These are phyloP conservation scores for Tonatia bakeri DNA, from an alignment of 2,113 vertebrate genomes.

Conservation along the genomic window DNA sequence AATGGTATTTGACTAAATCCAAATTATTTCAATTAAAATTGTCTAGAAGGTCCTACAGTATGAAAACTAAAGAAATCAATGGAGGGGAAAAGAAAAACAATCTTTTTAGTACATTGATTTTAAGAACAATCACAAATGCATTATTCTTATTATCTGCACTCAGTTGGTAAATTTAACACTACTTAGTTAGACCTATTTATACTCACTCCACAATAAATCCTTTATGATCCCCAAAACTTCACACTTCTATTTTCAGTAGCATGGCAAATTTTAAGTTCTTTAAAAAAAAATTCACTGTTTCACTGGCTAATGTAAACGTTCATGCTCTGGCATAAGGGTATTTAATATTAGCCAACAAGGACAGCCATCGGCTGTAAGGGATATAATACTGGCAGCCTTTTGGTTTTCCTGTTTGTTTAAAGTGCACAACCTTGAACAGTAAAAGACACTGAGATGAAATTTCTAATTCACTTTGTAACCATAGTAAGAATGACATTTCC, in stretches of 20 bases:
- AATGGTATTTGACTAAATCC: slow-evolving; percentile 34
- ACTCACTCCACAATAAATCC: not conserved
- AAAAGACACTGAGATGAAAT: slow-evolving; percentile 26
- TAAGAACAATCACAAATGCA: slow-evolving; percentile 34
- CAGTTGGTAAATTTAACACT: not conserved
- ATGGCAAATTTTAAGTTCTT: not conserved
- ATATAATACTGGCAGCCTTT: not conserved
- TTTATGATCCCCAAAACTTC: slow-evolving; percentile 7
- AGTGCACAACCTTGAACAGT: not conserved
- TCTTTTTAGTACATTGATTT: not conserved
- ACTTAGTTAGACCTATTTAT: not conserved
- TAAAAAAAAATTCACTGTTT: not conserved
- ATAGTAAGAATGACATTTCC: not conserved
- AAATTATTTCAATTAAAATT: slow-evolving; percentile 47
- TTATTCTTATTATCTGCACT: slow-evolving; percentile 35
- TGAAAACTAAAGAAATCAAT: slow-evolving; percentile 37
- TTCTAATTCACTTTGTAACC: slow-evolving; percentile 36
- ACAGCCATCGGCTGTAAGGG: not conserved
- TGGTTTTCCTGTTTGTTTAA: slow-evolving; percentile 40
- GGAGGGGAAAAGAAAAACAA: slow-evolving; percentile 33
- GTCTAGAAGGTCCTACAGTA: not conserved
- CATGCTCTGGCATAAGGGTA: not conserved
- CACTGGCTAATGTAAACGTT: slow-evolving; percentile 29
- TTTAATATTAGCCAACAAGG: slow-evolving; percentile 44
- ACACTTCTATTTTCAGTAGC: slow-evolving; percentile 17